phyloP scores from a whole-genome alignment of 2,888 invertebrate species.

The Caenorhabditis virilis region DNA sequence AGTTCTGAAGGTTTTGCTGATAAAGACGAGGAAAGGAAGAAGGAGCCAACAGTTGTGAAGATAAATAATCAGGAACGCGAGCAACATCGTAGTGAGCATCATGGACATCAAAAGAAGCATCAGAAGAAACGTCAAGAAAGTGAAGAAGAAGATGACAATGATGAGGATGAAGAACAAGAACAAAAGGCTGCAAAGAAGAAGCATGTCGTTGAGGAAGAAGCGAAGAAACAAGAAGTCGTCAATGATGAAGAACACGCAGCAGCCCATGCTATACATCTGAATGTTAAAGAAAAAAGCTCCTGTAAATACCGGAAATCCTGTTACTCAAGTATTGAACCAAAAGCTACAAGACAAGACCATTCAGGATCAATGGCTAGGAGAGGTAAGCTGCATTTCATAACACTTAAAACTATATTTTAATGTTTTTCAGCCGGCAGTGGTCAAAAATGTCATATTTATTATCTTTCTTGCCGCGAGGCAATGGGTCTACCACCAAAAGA shows the following conservation, averaged over 20 bases:
- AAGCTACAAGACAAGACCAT: constrained; percentile 40
- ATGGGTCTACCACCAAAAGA: constrained; percentile 61
- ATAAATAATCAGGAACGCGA: background rate
- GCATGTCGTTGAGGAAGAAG: background rate
- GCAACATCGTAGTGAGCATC: constrained; percentile 4
- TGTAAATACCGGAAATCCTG: constrained; percentile 63
- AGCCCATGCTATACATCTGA: constrained; percentile 8
- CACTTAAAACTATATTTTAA: background rate
- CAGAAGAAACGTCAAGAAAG: constrained; percentile 21
- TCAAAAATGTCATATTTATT: constrained; percentile 54
- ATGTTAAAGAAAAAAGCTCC: constrained; percentile 36
- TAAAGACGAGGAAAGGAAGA: constrained; percentile 17
- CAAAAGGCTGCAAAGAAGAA: constrained; percentile 8
- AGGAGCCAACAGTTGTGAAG: constrained; percentile 11
- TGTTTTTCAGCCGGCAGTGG: constrained; percentile 28
- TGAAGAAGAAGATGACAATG: constrained; percentile 14
- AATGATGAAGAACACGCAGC: constrained; percentile 6
- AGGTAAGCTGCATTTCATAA: constrained; percentile 8
- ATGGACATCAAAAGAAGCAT: constrained; percentile 12
- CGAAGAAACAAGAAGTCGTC: constrained; percentile 4
- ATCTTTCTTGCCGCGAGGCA: constrained; percentile 54
- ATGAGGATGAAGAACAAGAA: constrained; percentile 17
- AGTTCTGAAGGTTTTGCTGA: constrained; percentile 9
- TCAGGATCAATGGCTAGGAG: constrained; percentile 41
- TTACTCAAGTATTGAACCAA: constrained; percentile 45